phyloP scores from a whole-genome alignment of 2,113 vertebrate species.

The Actenoides lindsayi region DNA sequence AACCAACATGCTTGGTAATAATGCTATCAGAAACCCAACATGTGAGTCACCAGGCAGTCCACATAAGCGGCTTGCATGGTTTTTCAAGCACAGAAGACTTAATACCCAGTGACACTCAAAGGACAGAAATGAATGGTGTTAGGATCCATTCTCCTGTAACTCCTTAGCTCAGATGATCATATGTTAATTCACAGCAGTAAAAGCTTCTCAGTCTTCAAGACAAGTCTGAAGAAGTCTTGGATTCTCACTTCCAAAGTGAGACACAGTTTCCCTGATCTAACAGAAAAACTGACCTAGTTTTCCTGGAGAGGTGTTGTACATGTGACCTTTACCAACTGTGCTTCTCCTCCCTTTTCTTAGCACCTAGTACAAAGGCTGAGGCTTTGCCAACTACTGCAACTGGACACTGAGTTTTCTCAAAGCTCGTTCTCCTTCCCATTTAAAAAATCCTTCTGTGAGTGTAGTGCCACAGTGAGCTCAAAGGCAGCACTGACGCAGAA shows the following conservation, averaged over 20 bases:
- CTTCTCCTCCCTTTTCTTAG: neutral
- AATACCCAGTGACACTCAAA: neutral
- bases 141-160: neutral
- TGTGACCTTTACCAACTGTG: neutral
- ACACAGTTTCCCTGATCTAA: neutral
- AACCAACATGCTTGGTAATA: neutral
- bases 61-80: neutral
- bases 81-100: neutral
- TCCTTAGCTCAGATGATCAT: neutral
- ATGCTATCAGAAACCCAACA: neutral
- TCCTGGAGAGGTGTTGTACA: neutral
- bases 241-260: neutral
- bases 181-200: neutral
- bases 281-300: neutral
- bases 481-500: fast-evolving
- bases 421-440: neutral
- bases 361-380: neutral
- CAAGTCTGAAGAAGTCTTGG: neutral
- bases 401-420: neutral
- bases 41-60: neutral
- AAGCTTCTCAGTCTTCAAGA: neutral
- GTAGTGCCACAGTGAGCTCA: neutral
- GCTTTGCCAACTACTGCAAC: neutral
- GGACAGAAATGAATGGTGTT: neutral
- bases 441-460: neutral